Conservation (phyloP, 2,113 vertebrate genomes). For the Campylorhamphus procurvoides region DNA sequence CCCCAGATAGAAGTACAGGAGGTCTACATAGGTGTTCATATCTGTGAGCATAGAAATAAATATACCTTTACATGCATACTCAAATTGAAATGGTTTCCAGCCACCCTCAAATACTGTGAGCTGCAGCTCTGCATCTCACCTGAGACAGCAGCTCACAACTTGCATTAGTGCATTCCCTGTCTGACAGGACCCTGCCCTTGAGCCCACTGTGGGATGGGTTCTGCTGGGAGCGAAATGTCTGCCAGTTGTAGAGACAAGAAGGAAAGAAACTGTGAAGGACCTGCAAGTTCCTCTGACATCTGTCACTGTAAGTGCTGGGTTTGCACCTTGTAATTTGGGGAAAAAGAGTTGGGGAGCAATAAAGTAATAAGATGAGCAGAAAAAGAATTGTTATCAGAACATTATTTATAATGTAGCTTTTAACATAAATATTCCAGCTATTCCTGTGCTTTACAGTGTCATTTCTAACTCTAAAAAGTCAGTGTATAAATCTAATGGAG, state of each 20-base stretch:
- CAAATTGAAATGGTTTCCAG: neutral
- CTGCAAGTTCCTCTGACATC: neutral
- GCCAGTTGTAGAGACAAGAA: neutral
- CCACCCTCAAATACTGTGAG: neutral
- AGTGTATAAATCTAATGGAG: conserved; percentile 58
- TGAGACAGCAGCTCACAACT: neutral
- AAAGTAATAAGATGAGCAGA: conserved; percentile 2
- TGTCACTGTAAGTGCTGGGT: neutral
- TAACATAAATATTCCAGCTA: conserved; percentile 43
- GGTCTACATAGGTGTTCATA: rapidly evolving
- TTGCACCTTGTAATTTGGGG: neutral
- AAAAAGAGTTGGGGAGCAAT: neutral
- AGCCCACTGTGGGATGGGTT: rapidly evolving
- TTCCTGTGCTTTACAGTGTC: conserved; percentile 40
- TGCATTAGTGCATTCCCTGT: neutral
- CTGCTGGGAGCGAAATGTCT: neutral
- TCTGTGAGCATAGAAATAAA: neutral
- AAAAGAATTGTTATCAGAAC: conserved; percentile 39
- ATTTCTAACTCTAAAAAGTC: conserved; percentile 51
- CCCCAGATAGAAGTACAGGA: neutral
- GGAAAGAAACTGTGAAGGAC: neutral
- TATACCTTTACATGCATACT: neutral
- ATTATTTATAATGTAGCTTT: conserved; percentile 30
- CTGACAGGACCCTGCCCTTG: rapidly evolving
- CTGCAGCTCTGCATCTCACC: neutral